Base-by-base conservation (phyloP, 2,888 invertebrate genomes). In the Scaptomyza parva region DNA sequence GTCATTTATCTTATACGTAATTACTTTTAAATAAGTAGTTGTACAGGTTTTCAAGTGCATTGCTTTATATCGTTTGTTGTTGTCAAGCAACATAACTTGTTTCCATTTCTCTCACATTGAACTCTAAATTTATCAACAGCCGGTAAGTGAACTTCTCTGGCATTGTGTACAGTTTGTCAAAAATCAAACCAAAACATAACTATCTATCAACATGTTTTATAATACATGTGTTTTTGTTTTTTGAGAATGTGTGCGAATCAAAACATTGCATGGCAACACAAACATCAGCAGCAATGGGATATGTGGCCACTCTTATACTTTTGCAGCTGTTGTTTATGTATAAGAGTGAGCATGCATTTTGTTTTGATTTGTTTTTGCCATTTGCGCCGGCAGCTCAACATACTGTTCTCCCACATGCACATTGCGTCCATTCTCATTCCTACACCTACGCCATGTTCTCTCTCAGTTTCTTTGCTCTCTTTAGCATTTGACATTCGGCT, bases 31-130 rank as follows among this genome's bases (percentile, higher is more conserved):
- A 11, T n/a, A 33, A 74, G 52, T 55, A 54, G 54, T 52, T 41
- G 50, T 65, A 51, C 81, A 57, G 85, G 72, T 78, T 81, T 80
- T 70, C 76, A 78, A 72, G 63, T 67, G 78, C 84, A 78, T 63
- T 63, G 53, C 24, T n/a, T n/a, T n/a, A n/a, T 51, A 54, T 67
- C 30, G 41, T 60, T 41, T 45, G 44, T 28, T 37, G 52, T 62
- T 37, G 52, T 62, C 9, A 63, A 64, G 70, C 64, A 55, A 66
- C 37, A 62, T 11, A 82, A 78, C 86, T 70, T 59, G 76, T 76
- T 86, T 75, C 48, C 69, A 59, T 75, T 18, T 18, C 18, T 1
- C 20, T 11, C 66, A 54, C 80, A 78, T 76, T 80, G 73, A 79
- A 83, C 80, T 76, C 71, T 45, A 48, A 48, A 33, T 20, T 28